These are phyloP conservation scores for Neomicropteryx cornuta DNA, from an alignment of 1,140 invertebrate genomes.

Conservation along the genomic window DNA sequence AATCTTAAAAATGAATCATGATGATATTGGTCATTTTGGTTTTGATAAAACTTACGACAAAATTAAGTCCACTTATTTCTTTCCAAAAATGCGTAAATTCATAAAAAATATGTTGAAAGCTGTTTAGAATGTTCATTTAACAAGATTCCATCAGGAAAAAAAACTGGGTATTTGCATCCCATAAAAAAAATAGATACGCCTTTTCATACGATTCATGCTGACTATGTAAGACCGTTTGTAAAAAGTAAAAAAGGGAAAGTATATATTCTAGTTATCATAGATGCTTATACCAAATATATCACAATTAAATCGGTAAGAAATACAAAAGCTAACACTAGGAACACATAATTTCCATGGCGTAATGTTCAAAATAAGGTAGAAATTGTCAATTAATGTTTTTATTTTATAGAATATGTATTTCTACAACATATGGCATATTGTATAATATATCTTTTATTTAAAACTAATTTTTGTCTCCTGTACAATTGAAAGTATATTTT, in stretches of 20 bases:
- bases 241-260: slow-evolving; percentile 13
- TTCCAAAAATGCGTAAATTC: background rate
- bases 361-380: too few species aligned
- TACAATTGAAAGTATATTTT: too few species aligned
- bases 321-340: too few species aligned
- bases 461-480: too few species aligned
- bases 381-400: too few species aligned
- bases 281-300: slow-evolving; percentile 9
- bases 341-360: too few species aligned
- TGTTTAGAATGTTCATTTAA: slow-evolving; percentile 14
- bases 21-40: background rate
- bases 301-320: slow-evolving; percentile 7
- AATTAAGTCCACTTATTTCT: background rate
- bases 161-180: slow-evolving; percentile 9
- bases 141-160: slow-evolving; percentile 8
- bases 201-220: slow-evolving; percentile 16
- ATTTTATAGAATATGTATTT: too few species aligned
- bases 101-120: slow-evolving; percentile 11
- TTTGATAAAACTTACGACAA: background rate
- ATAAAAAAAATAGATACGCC: slow-evolving; percentile 13
- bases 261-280: slow-evolving; percentile 9
- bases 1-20: background rate
- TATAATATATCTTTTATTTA: too few species aligned
- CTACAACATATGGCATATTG: too few species aligned
- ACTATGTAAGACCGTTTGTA: slow-evolving; percentile 16